phyloP scores from a whole-genome alignment of 2,797 vertebrate species.

The Alosa sapidissima region DNA sequence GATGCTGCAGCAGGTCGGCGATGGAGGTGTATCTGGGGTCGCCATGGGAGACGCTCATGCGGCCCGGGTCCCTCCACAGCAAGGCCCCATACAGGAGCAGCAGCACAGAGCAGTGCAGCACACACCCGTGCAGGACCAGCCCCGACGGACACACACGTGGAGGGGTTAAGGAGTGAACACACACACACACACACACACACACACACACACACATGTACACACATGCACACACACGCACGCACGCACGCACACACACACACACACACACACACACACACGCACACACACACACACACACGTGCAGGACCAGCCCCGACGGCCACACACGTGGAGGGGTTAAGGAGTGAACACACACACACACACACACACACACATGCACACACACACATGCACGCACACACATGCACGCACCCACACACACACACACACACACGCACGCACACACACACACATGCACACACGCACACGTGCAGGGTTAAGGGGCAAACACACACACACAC shows the following conservation, averaged over 20 bases:
- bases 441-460: background rate
- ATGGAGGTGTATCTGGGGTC: slow-evolving; percentile 72
- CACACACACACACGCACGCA: background rate
- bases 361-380: background rate
- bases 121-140: slow-evolving; percentile 67
- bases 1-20: slow-evolving; percentile 72
- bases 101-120: slow-evolving; percentile 70
- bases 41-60: slow-evolving; percentile 60
- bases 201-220: too few species aligned
- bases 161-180: slow-evolving; percentile 63
- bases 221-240: slow-evolving; percentile 64
- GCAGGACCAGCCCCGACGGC: too few species aligned
- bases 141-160: slow-evolving; percentile 69
- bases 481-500: background rate
- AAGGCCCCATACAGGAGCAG: slow-evolving; percentile 73
- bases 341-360: slow-evolving; percentile 45
- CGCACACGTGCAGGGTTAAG: too few species aligned
- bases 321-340: slow-evolving; percentile 59
- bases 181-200: too few species aligned
- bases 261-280: background rate
- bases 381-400: background rate
- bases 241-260: background rate
- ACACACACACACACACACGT: background rate
- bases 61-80: slow-evolving; percentile 74
- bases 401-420: background rate